Base-by-base conservation (phyloP, 2,888 invertebrate species). In the Achlya flavicornis region DNA sequence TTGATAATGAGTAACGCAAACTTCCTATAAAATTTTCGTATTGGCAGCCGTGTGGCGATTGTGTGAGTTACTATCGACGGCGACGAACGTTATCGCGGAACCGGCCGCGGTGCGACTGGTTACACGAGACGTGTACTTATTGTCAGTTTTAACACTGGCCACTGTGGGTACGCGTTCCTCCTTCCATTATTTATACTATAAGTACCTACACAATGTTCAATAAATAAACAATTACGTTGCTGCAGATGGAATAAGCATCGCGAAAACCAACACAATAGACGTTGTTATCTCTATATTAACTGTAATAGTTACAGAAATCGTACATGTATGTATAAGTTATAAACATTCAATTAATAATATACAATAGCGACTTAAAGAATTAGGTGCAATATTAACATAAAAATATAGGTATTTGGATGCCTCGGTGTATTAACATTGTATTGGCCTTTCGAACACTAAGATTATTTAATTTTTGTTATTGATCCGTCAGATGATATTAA, bases 1-100 rank as follows among this genome's bases (percentile, higher is more conserved):
- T 74, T 83, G 87, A 88, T 91, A 92, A 92, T 89, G 78, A 88
- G 77, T 78, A 88, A 86, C 77, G 81, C 86, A 88, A 88, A 90
- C 89, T 88, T 84, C 86, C 87, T 81, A 74, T 78, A 70, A 73
- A 81, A 78, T 81, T 83, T 80, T 82, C 70, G 78, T 81, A 79
- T 81, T 77, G 80, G 78, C 75, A 79, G 76, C 73, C 74, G 75
- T 77, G 78, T 77, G 73, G 74, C 79, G 80, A 82, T 80, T 78
- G 78, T 80, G 75, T 79, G 41, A 41, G 38, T 38, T 7, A 0
- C 41, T 41, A 77, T 75, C 83, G 83, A 84, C 84, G 81, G 83
- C 79, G 76, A 69, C 78, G 77, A 79, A 80, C 85, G 81, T 89
- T 89, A 90, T 90, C 89, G 84, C 84, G 82, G 73, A 80, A 82